Evolutionary conservation across 2,797 vertebrate species (phyloP).

Genomic region (Megaceryle alcyon): DNA sequence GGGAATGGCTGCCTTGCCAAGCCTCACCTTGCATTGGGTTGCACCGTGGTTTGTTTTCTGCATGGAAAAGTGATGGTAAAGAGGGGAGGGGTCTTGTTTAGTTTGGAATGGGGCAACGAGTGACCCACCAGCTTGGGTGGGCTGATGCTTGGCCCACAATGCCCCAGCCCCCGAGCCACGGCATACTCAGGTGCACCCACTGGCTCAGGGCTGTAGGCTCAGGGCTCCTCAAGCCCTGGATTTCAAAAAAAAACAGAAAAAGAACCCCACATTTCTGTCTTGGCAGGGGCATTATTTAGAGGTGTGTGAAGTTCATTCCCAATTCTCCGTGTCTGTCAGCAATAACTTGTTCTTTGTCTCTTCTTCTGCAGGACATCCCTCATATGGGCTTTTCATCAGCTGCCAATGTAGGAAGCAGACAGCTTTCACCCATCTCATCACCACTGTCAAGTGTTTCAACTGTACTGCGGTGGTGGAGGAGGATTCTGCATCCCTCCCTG

Average conservation of each 20-base stretch:
- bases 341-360: neutral
- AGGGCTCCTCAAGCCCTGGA: neutral
- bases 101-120: neutral
- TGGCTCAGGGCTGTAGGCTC: neutral
- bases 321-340: fast-evolving
- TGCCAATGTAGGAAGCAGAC: neutral
- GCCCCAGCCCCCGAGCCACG: neutral
- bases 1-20: neutral
- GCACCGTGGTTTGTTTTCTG: neutral
- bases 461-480: fast-evolving
- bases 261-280: neutral
- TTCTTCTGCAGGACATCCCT: neutral
- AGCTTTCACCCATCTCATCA: neutral
- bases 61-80: neutral
- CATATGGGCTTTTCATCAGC: neutral
- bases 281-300: neutral
- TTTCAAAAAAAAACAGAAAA: neutral
- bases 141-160: neutral
- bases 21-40: neutral
- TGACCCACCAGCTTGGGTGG: neutral
- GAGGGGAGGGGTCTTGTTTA: neutral
- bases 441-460: neutral
- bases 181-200: fast-evolving
- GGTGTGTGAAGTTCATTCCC: neutral
- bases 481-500: neutral